These are phyloP conservation scores for Cartodere bifasciata DNA, from an alignment of 2,888 invertebrate genomes.

Conservation along the genomic window DNA sequence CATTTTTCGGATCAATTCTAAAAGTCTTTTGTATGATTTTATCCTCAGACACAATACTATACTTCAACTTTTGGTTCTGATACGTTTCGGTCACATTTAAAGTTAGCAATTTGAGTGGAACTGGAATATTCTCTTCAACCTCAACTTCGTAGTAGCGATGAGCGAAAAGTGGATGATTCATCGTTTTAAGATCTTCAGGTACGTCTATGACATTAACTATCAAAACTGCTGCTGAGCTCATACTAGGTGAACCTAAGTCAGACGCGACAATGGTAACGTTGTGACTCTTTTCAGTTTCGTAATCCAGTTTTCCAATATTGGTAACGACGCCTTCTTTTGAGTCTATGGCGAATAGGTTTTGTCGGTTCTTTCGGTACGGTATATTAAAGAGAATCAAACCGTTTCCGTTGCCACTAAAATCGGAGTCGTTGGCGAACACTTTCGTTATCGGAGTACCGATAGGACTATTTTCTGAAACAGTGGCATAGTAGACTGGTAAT, in stretches of 20 bases:
- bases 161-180: slow-evolving; percentile 32
- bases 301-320: slow-evolving; percentile 59
- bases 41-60: slow-evolving; percentile 45
- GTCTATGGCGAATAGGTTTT: slow-evolving; percentile 64
- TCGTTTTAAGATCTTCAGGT: slow-evolving; percentile 38
- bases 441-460: slow-evolving; percentile 62
- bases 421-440: slow-evolving; percentile 74
- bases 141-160: slow-evolving; percentile 64
- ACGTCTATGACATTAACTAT: slow-evolving; percentile 55
- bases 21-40: slow-evolving; percentile 49
- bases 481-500: slow-evolving; percentile 65
- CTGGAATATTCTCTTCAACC: slow-evolving; percentile 66
- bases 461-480: slow-evolving; percentile 60
- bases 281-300: slow-evolving; percentile 50
- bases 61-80: slow-evolving; percentile 49
- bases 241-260: slow-evolving; percentile 72
- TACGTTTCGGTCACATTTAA: slow-evolving; percentile 62
- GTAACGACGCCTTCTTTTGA: slow-evolving; percentile 74
- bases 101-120: slow-evolving; percentile 61
- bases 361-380: slow-evolving; percentile 48
- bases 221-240: slow-evolving; percentile 65
- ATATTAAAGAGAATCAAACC: slow-evolving; percentile 69
- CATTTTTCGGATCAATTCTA: slow-evolving; percentile 62
- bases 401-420: slow-evolving; percentile 77
- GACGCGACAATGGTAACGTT: slow-evolving; percentile 73